Percentiles rank a stretch among this genome's conserved stretches.
Evolutionary conservation across 53 echinoderm and acorn worm genomes (phyloP).

Genomic region (Echinometra lucunter): DNA sequence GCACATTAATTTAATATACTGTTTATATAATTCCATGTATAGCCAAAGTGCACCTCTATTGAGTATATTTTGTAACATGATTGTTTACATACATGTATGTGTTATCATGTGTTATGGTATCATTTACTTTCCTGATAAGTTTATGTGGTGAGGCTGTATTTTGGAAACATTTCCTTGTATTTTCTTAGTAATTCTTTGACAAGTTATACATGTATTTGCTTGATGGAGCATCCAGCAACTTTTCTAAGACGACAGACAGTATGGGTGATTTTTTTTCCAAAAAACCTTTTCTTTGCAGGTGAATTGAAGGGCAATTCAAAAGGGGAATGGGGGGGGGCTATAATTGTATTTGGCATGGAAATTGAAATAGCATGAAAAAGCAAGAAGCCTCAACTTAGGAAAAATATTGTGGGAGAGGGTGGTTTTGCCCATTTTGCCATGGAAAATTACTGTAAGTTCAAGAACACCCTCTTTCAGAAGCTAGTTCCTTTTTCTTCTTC

Average conservation of each 20-base stretch:
- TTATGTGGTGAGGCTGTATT: not conserved
- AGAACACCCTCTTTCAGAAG: too few relatives aligned
- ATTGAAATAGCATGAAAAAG: too few relatives aligned
- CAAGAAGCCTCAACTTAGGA: too few relatives aligned
- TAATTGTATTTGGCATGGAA: too few relatives aligned
- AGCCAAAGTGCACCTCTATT: not conserved
- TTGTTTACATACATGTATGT: not conserved
- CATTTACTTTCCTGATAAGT: not conserved
- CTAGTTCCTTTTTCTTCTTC: too few relatives aligned
- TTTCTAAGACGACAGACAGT: not conserved
- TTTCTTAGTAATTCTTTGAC: too few relatives aligned
- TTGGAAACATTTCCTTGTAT: too few relatives aligned
- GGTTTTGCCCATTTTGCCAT: too few relatives aligned
- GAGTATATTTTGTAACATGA: not conserved
- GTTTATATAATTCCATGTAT: constrained; percentile 16
- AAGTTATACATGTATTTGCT: too few relatives aligned
- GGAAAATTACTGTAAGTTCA: too few relatives aligned
- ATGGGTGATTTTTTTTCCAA: not conserved
- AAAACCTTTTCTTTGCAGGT: not conserved
- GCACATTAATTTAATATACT: constrained; percentile 46
- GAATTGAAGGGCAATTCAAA: not conserved
- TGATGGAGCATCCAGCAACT: not conserved
- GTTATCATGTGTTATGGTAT: not conserved
- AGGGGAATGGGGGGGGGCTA: not conserved
- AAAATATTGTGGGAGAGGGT: too few relatives aligned